Conservation (phyloP, 1,140 invertebrate genomes). For the Streblospio benedicti region DNA sequence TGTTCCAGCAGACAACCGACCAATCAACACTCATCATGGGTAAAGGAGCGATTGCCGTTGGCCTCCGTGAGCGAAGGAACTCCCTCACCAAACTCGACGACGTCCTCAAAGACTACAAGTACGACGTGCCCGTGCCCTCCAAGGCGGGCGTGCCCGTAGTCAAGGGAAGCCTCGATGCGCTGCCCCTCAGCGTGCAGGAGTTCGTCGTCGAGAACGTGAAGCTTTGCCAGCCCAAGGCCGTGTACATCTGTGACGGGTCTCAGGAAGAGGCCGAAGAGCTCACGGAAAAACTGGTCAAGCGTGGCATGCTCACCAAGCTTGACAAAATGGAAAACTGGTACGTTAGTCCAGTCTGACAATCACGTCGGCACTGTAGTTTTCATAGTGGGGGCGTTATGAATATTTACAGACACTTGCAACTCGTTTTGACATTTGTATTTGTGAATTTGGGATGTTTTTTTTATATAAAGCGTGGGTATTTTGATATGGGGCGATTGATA, state of each 20-base stretch:
- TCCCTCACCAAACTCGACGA: constrained; percentile 1
- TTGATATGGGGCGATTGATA: too few relatives aligned
- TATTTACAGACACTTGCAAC: too few relatives aligned
- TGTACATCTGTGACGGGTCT: constrained; percentile 15
- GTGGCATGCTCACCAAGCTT: constrained; percentile 21
- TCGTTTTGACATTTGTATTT: too few relatives aligned
- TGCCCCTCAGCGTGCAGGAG: constrained; percentile 12
- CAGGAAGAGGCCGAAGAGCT: constrained; percentile 16
- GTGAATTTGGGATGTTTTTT: too few relatives aligned
- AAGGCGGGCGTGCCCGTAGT: constrained; percentile 2
- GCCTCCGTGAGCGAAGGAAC: neutral
- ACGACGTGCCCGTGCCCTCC: neutral
- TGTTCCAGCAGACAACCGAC: too few relatives aligned
- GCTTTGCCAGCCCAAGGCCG: constrained; percentile 12
- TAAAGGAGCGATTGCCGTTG: too few relatives aligned
- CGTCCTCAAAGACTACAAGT: neutral
- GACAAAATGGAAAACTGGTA: constrained; percentile 41
- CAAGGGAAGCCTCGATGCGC: constrained; percentile 11
- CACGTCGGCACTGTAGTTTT: too few relatives aligned
- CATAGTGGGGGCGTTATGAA: too few relatives aligned
- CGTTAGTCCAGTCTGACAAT: too few relatives aligned
- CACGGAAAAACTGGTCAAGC: constrained; percentile 15
- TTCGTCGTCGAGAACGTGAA: constrained; percentile 16
- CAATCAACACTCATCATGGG: too few relatives aligned
- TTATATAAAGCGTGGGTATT: too few relatives aligned